Evolutionary conservation across 2,113 vertebrate genomes (phyloP).

Genomic region (Regulus satrapa): DNA sequence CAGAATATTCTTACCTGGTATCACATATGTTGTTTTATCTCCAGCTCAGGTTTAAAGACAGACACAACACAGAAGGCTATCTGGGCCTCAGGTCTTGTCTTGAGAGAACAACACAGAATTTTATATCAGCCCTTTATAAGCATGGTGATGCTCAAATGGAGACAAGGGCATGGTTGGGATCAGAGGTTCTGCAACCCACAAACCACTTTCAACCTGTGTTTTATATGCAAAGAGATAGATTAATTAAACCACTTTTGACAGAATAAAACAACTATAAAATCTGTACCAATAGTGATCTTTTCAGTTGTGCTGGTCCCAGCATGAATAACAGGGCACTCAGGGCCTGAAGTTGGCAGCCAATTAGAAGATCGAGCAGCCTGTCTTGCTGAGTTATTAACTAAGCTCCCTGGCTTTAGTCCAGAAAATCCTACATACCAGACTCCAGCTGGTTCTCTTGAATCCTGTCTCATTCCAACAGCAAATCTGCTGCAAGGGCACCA

Average conservation of each 20-base stretch:
- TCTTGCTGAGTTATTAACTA: not conserved
- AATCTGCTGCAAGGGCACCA: not conserved
- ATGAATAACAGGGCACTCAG: not conserved
- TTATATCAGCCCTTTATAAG: not conserved
- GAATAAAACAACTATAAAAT: not conserved
- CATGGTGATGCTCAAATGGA: not conserved
- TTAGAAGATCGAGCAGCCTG: not conserved
- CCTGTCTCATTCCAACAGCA: not conserved
- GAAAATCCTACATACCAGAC: not conserved
- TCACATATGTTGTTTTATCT: not conserved
- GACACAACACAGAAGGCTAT: not conserved
- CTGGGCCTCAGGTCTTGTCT: not conserved
- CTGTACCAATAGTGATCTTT: not conserved
- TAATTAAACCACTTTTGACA: not conserved
- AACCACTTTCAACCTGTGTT: not conserved
- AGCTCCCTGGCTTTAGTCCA: slow-evolving; percentile 1
- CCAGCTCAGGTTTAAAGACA: not conserved
- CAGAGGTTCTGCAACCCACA: not conserved
- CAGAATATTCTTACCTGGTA: not conserved
- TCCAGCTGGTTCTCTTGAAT: slow-evolving; percentile 26
- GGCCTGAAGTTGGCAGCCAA: not conserved
- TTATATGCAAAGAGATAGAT: not conserved
- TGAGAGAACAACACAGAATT: not conserved
- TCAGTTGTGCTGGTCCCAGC: not conserved
- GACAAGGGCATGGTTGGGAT: not conserved